These are phyloP conservation scores for Suillia variegata DNA, from an alignment of 2,888 invertebrate genomes.

Conservation along the genomic window DNA sequence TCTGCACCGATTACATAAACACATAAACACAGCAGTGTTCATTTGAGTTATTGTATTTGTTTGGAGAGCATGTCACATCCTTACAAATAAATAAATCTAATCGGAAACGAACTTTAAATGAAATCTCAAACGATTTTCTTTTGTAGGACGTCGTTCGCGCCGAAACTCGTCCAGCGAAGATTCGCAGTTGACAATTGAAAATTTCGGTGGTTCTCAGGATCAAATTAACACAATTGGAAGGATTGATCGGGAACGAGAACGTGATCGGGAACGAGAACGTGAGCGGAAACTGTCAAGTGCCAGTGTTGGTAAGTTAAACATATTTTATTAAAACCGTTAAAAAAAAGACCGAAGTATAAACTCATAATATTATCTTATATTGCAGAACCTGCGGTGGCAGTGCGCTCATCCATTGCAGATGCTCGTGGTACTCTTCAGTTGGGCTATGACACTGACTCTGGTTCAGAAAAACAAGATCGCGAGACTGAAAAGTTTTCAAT, in stretches of 20 bases:
- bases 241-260: constrained; percentile 66
- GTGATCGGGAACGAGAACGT: constrained; percentile 46
- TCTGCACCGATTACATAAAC: background rate
- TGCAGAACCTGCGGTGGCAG: constrained; percentile 70
- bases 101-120: background rate
- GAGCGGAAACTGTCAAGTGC: constrained; percentile 62
- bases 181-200: constrained; percentile 88
- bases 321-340: too few relatives aligned
- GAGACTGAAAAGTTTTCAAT: constrained; percentile 66
- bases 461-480: constrained; percentile 68
- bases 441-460: constrained; percentile 69
- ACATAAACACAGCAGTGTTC: background rate
- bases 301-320: constrained; percentile 47
- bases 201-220: constrained; percentile 92
- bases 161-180: constrained; percentile 85
- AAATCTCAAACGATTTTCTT: background rate
- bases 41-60: background rate
- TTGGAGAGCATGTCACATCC: constrained; percentile 3
- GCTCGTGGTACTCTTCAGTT: constrained; percentile 73
- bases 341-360: background rate
- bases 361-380: background rate
- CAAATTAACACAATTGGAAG: constrained; percentile 83
- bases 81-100: background rate
- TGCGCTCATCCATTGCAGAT: constrained; percentile 78
- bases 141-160: constrained; percentile 75